These are phyloP conservation scores for Trachurus trachurus DNA, from an alignment of 2,797 vertebrate species.

Conservation along the genomic window DNA sequence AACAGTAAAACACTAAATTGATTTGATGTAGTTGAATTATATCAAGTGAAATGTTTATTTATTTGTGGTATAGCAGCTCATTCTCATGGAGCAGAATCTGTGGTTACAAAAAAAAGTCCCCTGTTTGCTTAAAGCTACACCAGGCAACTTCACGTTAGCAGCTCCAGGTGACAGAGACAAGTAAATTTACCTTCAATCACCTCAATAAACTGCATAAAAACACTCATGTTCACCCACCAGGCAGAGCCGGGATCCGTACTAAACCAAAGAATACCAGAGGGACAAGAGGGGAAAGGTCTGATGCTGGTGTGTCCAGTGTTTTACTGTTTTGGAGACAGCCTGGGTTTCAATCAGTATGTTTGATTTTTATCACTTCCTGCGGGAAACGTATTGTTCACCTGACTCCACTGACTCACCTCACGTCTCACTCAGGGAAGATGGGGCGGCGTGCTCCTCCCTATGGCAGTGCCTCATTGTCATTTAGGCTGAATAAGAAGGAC, in stretches of 20 bases:
- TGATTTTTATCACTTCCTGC: conserved; percentile 18
- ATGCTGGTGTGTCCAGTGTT: conserved; percentile 42
- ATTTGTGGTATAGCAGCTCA: conserved; percentile 53
- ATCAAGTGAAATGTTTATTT: conserved; percentile 29
- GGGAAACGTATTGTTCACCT: not conserved
- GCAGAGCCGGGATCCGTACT: conserved; percentile 11
- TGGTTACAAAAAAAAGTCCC: conserved; percentile 23
- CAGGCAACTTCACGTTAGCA: conserved; percentile 49
- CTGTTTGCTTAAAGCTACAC: conserved; percentile 59
- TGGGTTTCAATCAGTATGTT: conserved; percentile 11
- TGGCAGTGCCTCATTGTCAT: conserved; percentile 36
- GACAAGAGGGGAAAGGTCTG: conserved; percentile 18
- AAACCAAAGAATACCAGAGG: conserved; percentile 12
- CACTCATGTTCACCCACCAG: conserved; percentile 11
- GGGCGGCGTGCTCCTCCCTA: conserved; percentile 10
- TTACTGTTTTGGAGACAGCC: conserved; percentile 22
- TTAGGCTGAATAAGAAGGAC: conserved; percentile 11
- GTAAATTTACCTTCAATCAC: conserved; percentile 1
- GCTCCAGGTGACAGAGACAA: conserved; percentile 7
- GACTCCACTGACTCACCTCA: conserved; percentile 3
- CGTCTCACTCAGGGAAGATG: not conserved
- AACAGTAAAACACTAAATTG: not conserved
- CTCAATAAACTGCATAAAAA: not conserved
- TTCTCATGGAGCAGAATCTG: conserved; percentile 49
- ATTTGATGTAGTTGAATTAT: conserved; percentile 28